Conservation (phyloP, 2,113 vertebrate species). For the Agelaius phoeniceus region DNA sequence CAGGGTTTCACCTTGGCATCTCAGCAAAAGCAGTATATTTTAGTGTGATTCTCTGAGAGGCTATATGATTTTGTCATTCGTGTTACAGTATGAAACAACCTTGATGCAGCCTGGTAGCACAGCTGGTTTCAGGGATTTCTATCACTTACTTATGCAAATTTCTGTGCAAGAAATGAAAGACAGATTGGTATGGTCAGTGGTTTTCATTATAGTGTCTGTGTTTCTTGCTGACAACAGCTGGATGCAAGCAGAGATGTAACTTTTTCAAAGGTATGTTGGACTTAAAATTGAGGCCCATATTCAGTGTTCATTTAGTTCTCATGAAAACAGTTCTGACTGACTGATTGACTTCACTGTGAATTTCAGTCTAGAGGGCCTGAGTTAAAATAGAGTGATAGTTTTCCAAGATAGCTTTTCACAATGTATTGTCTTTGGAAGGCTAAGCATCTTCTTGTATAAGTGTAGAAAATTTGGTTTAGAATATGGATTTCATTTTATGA, state of each 20-base stretch:
- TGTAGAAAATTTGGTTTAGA: neutral
- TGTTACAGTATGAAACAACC: neutral
- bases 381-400: neutral
- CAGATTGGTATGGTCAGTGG: neutral
- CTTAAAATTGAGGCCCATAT: neutral
- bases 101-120: neutral
- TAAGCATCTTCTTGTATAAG: neutral
- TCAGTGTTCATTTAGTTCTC: neutral
- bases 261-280: neutral
- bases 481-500: neutral
- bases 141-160: neutral
- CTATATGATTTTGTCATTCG: neutral
- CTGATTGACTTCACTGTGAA: neutral
- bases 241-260: neutral
- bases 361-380: neutral
- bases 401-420: neutral
- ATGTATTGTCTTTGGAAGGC: neutral
- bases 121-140: conserved; percentile 6
- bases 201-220: neutral
- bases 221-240: neutral
- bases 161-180: neutral
- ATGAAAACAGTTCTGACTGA: neutral
- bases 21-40: neutral
- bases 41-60: neutral
- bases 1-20: neutral